Base-by-base conservation (phyloP, 2,888 invertebrate genomes). In the Kuschelorhynchus macadamiae region DNA sequence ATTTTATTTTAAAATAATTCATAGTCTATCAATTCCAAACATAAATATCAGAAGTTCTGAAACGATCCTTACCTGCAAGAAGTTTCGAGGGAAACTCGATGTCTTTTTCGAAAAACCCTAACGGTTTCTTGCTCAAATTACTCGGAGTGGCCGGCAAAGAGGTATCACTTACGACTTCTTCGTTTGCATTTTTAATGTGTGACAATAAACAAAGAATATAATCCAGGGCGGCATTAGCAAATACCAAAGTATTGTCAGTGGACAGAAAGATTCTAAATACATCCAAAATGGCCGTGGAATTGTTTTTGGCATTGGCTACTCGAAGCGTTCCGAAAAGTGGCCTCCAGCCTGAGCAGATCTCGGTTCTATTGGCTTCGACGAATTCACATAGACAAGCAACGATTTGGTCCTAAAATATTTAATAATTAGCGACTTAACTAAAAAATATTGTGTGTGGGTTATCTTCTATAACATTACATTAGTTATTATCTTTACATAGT, bases 281-380 rank as follows among this genome's bases (percentile, higher is more conserved):
- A 82, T 98, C 98, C 57, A 94, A 85, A 65, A 94, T 89, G 0
- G 92, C 90, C 0, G 90, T 87, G 17, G 91, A 89, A 74, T 91
- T 92, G 76, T 85, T 88, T 67, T 85, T 81, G 76, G 88, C 87
- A 76, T 91, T 92, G 0, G 97, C 96, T 44, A 96, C 95, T 16
- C 96, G 89, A 42, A 98, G 84, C 0, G 97, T 96, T 9, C 96
- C 96, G 80, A 98, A 98, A 1, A 98, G 85, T 0, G 98, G 96
- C 57, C 97, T 87, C 98, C 98, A 98, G 0, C 98, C 98, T 0
- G 96, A 97, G 73, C 94, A 90, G 41, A 98, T 96, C 85, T 97
- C 96, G 67, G 93, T 92, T 75, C 95, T 88, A 81, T 95, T 96
- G 0, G 95, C 95, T 83, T 97, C 97, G 0, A 98, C 97, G 77